A percentile compares a stretch with the other conserved stretches of the same genome.
Conservation (phyloP, 2,113 vertebrate genomes). For the Misgurnus mizolepis region DNA sequence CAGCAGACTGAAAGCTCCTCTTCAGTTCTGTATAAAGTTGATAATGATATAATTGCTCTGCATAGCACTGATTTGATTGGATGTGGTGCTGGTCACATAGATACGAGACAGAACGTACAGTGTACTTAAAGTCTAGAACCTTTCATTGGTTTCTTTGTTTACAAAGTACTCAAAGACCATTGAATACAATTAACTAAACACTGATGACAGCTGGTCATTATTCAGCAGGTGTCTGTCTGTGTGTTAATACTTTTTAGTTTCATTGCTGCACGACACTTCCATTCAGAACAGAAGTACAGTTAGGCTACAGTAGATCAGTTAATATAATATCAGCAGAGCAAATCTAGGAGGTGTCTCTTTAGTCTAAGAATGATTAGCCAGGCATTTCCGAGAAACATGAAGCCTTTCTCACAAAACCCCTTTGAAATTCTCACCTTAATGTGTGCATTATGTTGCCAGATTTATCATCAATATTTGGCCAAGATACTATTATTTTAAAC, state of each 20-base stretch:
- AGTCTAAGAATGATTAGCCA: neutral
- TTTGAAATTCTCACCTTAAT: neutral
- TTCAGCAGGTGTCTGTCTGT: neutral
- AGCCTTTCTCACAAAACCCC: neutral
- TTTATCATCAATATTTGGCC: too few relatives aligned
- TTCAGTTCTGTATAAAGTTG: too few relatives aligned
- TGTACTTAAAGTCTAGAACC: neutral
- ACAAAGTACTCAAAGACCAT: neutral
- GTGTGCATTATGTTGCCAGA: neutral
- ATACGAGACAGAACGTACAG: neutral
- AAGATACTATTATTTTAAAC: too few relatives aligned
- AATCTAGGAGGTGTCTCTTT: neutral
- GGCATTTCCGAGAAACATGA: neutral
- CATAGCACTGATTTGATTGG: neutral
- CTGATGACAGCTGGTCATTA: neutral
- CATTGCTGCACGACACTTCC: neutral
- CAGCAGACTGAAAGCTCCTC: too few relatives aligned
- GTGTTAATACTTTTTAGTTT: slow-evolving; percentile 12
- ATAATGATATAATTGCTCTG: too few relatives aligned
- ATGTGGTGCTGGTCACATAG: neutral
- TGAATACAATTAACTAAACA: neutral
- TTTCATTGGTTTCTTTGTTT: neutral
- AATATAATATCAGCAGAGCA: neutral
- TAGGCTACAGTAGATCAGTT: neutral
- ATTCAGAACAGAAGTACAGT: neutral